A percentile compares a stretch with the other conserved stretches of the same genome.
phyloP scores from a whole-genome alignment of 2,888 invertebrate genomes.

The Limnephilus auricula region DNA sequence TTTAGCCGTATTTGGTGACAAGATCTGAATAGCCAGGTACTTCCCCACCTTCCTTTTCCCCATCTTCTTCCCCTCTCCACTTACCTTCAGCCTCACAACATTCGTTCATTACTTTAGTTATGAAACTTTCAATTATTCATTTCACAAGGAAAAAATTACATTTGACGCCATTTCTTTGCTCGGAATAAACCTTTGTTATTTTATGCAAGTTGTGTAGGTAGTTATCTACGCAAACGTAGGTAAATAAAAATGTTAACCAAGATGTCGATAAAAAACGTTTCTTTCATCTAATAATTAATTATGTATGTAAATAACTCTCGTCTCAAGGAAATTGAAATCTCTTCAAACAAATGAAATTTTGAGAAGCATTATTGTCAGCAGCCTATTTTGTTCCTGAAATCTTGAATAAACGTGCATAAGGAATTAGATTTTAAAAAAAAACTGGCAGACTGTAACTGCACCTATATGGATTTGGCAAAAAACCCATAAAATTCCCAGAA shows the following conservation, averaged over 20 bases:
- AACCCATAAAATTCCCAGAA: not conserved
- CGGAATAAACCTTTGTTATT: not conserved
- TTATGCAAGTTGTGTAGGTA: not conserved
- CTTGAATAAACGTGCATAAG: not conserved
- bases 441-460: not conserved
- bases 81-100: no score
- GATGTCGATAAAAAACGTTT: not conserved
- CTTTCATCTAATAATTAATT: no score
- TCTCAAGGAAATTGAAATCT: not conserved
- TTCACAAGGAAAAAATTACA: not conserved
- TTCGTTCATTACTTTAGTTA: no score
- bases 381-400: not conserved
- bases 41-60: no score
- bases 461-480: not conserved
- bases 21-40: no score
- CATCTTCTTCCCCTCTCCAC: no score
- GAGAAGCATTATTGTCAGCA: not conserved
- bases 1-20: no score
- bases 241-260: not conserved
- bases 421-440: not conserved
- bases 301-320: no score
- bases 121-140: not conserved
- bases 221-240: not conserved
- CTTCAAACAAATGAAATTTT: not conserved
- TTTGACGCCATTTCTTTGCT: not conserved